phyloP scores from a whole-genome alignment of 2,888 invertebrate genomes.

The Steinernema carpocapsae region DNA sequence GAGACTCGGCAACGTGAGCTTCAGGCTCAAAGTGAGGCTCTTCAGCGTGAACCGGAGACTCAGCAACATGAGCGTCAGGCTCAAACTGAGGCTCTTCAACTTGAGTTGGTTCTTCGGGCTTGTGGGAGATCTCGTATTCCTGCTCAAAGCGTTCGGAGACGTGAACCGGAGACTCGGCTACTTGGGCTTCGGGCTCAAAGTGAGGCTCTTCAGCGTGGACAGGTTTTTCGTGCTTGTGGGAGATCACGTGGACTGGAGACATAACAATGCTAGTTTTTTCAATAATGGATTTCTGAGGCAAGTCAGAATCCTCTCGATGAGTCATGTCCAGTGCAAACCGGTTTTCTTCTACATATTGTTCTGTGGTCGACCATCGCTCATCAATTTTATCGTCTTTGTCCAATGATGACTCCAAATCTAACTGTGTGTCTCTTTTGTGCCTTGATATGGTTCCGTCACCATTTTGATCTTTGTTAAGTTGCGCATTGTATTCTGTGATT shows the following conservation, averaged over 20 bases:
- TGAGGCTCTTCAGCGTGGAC: too few relatives aligned
- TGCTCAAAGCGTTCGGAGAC: not conserved
- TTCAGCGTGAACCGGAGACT: not conserved
- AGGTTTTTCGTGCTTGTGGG: not conserved
- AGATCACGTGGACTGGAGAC: not conserved
- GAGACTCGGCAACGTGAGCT: too few relatives aligned
- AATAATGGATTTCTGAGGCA: too few relatives aligned
- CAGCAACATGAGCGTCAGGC: not conserved
- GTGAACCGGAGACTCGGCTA: not conserved
- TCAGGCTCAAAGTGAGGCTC: too few relatives aligned
- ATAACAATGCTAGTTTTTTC: too few relatives aligned
- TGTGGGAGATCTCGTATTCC: not conserved
- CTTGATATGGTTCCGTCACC: slow-evolving; percentile 39
- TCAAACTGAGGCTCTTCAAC: not conserved
- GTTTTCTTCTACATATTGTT: not conserved
- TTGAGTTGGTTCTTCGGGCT: too few relatives aligned
- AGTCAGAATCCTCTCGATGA: too few relatives aligned
- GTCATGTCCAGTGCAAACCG: too few relatives aligned
- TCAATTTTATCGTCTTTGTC: too few relatives aligned
- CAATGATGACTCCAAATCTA: not conserved
- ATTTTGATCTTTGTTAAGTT: not conserved
- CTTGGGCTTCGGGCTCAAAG: not conserved
- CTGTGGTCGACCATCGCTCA: not conserved
- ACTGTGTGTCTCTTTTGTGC: slow-evolving; percentile 28
- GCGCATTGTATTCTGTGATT: slow-evolving; percentile 3